These are phyloP conservation scores for Dysmachus trigonus DNA, from an alignment of 2,888 invertebrate genomes.

Conservation along the genomic window DNA sequence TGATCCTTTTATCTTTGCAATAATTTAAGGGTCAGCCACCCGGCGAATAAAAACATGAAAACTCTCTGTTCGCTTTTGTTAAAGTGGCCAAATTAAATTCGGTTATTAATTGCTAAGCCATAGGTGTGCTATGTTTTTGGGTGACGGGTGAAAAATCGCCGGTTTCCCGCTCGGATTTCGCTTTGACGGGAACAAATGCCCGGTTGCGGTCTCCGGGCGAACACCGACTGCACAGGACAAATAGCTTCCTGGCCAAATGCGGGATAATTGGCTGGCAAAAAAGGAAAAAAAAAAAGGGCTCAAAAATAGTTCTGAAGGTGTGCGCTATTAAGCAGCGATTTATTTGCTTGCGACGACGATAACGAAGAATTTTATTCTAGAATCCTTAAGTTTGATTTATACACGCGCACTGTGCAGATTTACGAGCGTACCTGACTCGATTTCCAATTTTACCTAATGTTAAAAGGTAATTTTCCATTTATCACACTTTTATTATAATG, in stretches of 20 bases:
- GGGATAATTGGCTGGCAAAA: background rate
- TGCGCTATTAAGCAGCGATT: background rate
- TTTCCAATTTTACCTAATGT: background rate
- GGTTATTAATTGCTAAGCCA: slow-evolving; percentile 13
- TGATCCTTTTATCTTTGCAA: background rate
- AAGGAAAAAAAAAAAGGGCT: background rate
- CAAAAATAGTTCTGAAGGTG: background rate
- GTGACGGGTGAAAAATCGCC: background rate
- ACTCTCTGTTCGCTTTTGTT: background rate
- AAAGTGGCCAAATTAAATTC: slow-evolving; percentile 1
- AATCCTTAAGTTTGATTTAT: background rate
- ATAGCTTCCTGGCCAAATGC: background rate
- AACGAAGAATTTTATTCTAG: background rate
- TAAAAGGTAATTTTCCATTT: background rate
- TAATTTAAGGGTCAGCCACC: background rate
- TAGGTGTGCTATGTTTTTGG: slow-evolving; percentile 4
- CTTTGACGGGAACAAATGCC: background rate
- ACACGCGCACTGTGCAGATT: background rate
- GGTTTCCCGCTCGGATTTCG: background rate
- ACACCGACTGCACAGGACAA: slow-evolving; percentile 1
- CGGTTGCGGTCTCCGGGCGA: background rate
- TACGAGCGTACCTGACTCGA: background rate
- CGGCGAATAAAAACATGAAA: background rate
- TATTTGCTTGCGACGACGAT: background rate
- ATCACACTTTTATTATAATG: background rate